phyloP scores from a whole-genome alignment of 2,888 invertebrate species.

The Dorcus hopei region DNA sequence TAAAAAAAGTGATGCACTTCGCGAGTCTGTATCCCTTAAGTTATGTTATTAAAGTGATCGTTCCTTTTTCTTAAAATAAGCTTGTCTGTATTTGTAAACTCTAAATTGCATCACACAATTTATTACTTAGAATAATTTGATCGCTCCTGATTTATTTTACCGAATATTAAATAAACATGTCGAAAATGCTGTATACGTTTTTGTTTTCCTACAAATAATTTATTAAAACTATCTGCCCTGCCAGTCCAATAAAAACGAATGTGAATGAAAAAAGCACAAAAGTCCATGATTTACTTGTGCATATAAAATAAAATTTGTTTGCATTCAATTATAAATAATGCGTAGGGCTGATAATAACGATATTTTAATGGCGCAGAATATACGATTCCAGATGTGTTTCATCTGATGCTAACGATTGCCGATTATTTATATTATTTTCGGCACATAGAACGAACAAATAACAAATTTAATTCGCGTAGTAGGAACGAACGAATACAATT shows the following conservation, averaged over 20 bases:
- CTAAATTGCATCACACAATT: too few species aligned
- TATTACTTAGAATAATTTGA: too few species aligned
- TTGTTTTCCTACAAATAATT: too few species aligned
- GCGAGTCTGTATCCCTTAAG: too few species aligned
- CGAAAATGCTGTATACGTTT: too few species aligned
- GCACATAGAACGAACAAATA: neutral
- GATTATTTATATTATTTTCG: slow-evolving; percentile 1
- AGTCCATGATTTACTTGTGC: neutral
- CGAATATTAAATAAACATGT: too few species aligned
- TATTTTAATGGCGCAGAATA: slow-evolving; percentile 1
- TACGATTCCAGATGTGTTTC: neutral
- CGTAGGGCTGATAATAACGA: neutral
- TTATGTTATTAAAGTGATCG: too few species aligned
- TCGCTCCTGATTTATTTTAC: too few species aligned
- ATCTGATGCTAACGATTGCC: neutral
- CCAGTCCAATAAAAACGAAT: neutral
- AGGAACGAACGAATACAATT: neutral
- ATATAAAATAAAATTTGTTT: neutral
- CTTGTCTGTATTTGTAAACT: too few species aligned
- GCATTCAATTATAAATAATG: slow-evolving; percentile 2
- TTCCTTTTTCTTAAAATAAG: too few species aligned
- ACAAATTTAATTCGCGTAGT: neutral
- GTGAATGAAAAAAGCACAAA: neutral
- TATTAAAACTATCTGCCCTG: neutral
- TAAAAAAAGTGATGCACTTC: too few species aligned